Percentiles rank a stretch among this genome's conserved stretches.
phyloP scores from a whole-genome alignment of 2,113 vertebrate genomes.

The Dicrurus megarhynchus region DNA sequence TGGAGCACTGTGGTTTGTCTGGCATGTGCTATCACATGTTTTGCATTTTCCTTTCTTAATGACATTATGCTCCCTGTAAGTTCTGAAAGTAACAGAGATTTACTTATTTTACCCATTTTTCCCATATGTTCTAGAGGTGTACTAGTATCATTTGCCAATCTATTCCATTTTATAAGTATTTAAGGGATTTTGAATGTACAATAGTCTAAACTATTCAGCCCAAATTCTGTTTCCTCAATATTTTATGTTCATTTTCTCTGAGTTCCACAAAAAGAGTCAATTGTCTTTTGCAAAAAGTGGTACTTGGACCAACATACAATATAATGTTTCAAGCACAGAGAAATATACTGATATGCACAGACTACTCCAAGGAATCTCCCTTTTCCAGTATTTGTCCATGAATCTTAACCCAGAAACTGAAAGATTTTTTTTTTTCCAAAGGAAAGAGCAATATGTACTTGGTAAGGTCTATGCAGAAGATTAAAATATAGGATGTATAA shows the following conservation, averaged over 20 bases:
- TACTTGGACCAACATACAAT: neutral
- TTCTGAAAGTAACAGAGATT: neutral
- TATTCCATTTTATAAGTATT: neutral
- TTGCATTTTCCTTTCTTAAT: constrained; percentile 52
- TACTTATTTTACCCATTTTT: constrained; percentile 12
- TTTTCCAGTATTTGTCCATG: constrained; percentile 26
- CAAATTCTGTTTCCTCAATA: neutral
- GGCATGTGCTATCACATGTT: constrained; percentile 43
- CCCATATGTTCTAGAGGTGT: neutral
- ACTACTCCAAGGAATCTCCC: neutral
- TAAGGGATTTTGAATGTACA: neutral
- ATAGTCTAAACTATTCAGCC: neutral
- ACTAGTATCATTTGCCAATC: neutral
- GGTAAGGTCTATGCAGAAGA: neutral
- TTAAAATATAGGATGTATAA: neutral
- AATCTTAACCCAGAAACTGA: neutral
- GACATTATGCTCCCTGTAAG: constrained; percentile 5
- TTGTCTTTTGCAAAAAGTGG: neutral
- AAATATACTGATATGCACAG: neutral
- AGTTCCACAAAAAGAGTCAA: neutral
- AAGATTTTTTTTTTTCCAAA: neutral
- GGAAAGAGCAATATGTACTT: neutral
- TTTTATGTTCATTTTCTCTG: neutral
- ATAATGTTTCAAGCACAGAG: neutral
- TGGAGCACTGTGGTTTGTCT: constrained; percentile 13